These are phyloP conservation scores for Montipora efflorescens DNA, from an alignment of 64 coral and sea anemone genomes.

Conservation along the genomic window DNA sequence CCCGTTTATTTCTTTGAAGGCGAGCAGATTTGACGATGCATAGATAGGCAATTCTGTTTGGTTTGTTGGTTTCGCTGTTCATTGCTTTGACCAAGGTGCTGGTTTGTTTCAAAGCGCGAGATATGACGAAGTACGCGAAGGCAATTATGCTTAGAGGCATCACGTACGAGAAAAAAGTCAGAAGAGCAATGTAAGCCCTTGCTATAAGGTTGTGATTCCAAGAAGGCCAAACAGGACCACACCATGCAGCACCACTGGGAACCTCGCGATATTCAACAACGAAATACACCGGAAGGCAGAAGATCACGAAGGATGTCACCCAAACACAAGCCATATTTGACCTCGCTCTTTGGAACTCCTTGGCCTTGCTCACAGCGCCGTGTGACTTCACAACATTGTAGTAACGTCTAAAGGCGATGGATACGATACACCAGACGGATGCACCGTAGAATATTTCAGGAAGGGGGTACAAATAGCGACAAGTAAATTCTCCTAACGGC, in stretches of 20 bases:
- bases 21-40: background rate
- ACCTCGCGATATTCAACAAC: constrained; percentile 29
- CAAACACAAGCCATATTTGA: constrained; percentile 4
- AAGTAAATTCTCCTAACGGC: constrained; percentile 64
- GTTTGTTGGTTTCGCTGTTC: background rate
- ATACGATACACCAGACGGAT: constrained; percentile 58
- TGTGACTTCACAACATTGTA: background rate
- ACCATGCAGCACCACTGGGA: background rate
- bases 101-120: background rate
- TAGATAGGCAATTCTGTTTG: too few species aligned
- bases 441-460: constrained; percentile 67
- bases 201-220: background rate
- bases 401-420: constrained; percentile 63
- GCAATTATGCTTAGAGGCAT: constrained; percentile 7
- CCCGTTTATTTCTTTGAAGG: constrained; percentile 22
- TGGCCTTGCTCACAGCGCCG: background rate
- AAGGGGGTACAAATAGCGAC: constrained; percentile 56
- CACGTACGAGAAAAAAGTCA: constrained; percentile 15
- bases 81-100: constrained; percentile 19
- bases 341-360: background rate
- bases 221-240: background rate
- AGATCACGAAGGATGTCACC: constrained; percentile 31
- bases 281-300: constrained; percentile 47
- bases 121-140: constrained; percentile 30
- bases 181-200: background rate